Evolutionary conservation across 2,888 invertebrate species (phyloP), one percentile per base, ranked within the genome.

Genomic region (Cheilosia urbana): DNA sequence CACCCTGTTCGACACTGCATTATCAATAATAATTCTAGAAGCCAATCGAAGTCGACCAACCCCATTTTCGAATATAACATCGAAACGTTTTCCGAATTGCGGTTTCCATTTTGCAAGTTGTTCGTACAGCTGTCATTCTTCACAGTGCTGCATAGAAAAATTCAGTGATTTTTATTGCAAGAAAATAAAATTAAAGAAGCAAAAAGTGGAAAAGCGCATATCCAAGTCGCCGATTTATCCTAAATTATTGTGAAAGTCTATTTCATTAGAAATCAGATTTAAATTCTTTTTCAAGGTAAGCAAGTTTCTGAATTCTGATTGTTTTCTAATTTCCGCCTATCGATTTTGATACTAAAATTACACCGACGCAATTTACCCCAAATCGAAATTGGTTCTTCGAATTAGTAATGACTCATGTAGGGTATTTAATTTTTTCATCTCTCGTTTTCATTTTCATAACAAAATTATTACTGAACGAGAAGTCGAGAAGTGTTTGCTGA

Each of bases 391-490:
- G 21, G 45, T 13, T 40, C 17, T 76, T 49, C 13, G 58, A 63
- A 68, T 68, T 73, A 53, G 42, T 34, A 62, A 80, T 84, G 84
- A 84, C 69, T 84, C 84, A 84, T 80, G 9, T 19, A 37, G 77
- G 78, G 83, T 40, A 30, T 65, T 72, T 71, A 21, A 51, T 37
- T 63, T 75, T 58, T 62, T 42, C 27, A 42, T 58, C 21, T 2
- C 7, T 21, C 9, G 30, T 15, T 62, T 24, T 24, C 24, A 11
- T 58, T 79, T 73, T 58, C 51, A 60, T 42, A 78, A 73, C 68
- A 73, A 58, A 57, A 13, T n/a, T n/a, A 5, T 37, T 24, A 9
- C 42, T 19, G 2, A 49, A 47, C 9, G 45, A 45, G 69, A 78
- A 65, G 71, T 73, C 15, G 21, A 60, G 40, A 68, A 82, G 66